Conservation (phyloP, 2,113 vertebrate species). For the Ctenomys sociabilis region DNA sequence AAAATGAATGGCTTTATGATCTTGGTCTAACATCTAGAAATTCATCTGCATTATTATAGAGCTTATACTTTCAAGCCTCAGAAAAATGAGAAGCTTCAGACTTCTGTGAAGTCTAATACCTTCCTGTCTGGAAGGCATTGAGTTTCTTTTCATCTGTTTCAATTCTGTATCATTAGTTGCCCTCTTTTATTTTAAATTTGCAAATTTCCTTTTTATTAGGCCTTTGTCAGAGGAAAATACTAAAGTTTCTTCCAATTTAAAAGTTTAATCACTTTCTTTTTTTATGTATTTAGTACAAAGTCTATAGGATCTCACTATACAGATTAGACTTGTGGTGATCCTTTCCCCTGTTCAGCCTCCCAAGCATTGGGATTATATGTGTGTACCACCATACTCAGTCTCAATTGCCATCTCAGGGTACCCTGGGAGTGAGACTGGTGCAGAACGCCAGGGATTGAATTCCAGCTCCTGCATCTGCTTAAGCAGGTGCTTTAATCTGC, state of each 20-base stretch:
- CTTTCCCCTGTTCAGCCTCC: no score
- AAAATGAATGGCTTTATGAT: not conserved
- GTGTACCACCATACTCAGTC: no score
- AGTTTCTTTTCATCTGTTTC: not conserved
- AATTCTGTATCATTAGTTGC: not conserved
- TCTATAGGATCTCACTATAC: no score
- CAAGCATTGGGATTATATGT: no score
- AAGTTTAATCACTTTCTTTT: not conserved
- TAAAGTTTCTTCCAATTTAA: not conserved
- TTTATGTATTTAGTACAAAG: no score
- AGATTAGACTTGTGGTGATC: no score
- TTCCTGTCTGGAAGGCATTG: not conserved
- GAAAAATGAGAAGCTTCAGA: not conserved
- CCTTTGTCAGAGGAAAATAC: not conserved
- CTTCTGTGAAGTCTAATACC: not conserved
- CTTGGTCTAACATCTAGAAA: not conserved
- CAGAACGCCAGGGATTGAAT: no score
- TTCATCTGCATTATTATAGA: not conserved
- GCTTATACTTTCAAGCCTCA: not conserved
- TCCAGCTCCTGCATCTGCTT: no score
- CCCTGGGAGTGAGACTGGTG: no score
- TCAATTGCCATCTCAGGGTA: no score
- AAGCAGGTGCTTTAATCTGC: no score
- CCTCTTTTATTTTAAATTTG: not conserved
- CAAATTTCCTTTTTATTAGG: not conserved